Evolutionary conservation across 2,888 invertebrate genomes (phyloP), one percentile per base, ranked within the genome.

Genomic region (Acholoe squamosa): DNA sequence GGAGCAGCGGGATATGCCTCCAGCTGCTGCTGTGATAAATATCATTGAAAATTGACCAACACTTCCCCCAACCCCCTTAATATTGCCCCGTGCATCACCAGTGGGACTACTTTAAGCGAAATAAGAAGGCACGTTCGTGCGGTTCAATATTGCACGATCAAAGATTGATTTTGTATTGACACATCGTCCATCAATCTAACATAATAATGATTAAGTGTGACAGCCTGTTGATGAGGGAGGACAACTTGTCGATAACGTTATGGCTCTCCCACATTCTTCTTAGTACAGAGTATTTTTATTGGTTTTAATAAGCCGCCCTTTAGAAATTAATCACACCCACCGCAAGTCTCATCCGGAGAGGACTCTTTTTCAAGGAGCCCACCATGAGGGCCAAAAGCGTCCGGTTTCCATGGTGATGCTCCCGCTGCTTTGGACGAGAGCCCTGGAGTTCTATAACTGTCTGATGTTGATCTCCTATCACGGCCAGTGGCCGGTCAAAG

Each of bases 401-500:
- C 10, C 86, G 52, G 86, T 86, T 86, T 16, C 54, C 52, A 86
- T 28, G 86, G 28, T 12, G 19, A 52, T 22, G 52, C 0, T 25
- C 54, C 16, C 19, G 28, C 0, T 52, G 25, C 52, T n/a, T 54
- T 16, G 19, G 43, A 14, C 16, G 1, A 16, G 10, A n/a, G 28
- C 28, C 52, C 22, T 54, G 86, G 12, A 86, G 54, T 16, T 86
- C 56, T 5, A 86, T 28, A 3, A 54, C 19, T 22, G 54, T n/a
- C 56, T 86, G 54, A n/a, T 54, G 52, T 28, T 51, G 52, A 86
- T 86, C 86, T 12, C 54, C 86, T n/a, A 86, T 52, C 0, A 86
- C 86, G 22, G 86, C 86, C 14, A 86, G 86, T 10, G 86, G 86
- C 31, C 86, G 52, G 33, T 86, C 86, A 86, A 93, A 92, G 89